These are phyloP conservation scores for Pandemis heparana DNA, from an alignment of 2,888 invertebrate species.

Conservation along the genomic window DNA sequence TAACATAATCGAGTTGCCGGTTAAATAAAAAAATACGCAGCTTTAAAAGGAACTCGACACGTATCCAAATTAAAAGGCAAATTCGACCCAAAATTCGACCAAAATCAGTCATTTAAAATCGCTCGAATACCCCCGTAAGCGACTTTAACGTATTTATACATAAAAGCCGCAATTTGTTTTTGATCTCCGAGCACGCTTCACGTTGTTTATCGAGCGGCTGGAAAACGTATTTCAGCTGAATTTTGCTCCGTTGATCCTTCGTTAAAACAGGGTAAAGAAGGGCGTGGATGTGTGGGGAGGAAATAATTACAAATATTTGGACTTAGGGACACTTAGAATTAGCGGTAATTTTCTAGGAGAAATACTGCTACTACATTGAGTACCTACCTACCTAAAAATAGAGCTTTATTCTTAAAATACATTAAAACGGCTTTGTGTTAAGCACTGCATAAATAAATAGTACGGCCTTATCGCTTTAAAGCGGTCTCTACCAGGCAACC, in stretches of 20 bases:
- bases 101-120: conserved; percentile 39
- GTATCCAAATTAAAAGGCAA: conserved; percentile 37
- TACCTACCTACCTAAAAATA: too few species aligned
- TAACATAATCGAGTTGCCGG: not conserved
- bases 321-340: not conserved
- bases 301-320: conserved; percentile 42
- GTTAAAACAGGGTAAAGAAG: conserved; percentile 27
- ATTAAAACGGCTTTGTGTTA: too few species aligned
- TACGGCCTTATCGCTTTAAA: too few species aligned
- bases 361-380: not conserved
- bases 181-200: conserved; percentile 31
- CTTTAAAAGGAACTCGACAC: conserved; percentile 15
- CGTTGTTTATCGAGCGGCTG: conserved; percentile 30
- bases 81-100: conserved; percentile 33
- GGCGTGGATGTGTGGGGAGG: conserved; percentile 45
- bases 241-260: conserved; percentile 25
- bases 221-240: conserved; percentile 31
- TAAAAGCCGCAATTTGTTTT: conserved; percentile 37
- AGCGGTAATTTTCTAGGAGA: not conserved
- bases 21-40: not conserved
- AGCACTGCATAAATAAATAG: too few species aligned
- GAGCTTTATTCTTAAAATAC: too few species aligned
- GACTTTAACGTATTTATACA: conserved; percentile 26
- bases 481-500: too few species aligned
- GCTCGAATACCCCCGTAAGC: conserved; percentile 27